Base-by-base conservation (phyloP, 2,113 vertebrate species). In the Poeciliopsis occidentalis region DNA sequence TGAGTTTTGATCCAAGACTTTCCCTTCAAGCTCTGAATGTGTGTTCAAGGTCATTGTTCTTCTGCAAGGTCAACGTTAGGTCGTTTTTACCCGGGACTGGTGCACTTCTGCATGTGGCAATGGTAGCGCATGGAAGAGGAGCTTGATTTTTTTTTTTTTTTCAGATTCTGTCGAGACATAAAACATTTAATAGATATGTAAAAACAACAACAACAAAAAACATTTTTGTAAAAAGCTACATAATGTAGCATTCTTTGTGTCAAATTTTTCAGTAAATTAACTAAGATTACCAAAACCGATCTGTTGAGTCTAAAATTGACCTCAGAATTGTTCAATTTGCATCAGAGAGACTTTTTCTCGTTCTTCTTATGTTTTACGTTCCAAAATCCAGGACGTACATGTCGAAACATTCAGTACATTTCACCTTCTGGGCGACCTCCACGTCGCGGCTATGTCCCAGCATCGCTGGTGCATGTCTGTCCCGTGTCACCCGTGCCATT, bases 401-500 rank as follows among this genome's bases (percentile, higher is more conserved):
- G 7, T 26, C 19, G 8, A 41, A 27, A 57, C 30, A 73, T 54
- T 1, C 2, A n/a, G 1, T 3, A 47, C 7, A 60, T 41, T 32
- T 19, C 15, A 24, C 34, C 12, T 12, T 47, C 13, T 57, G 44
- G 30, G 37, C 29, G 32, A 70, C 44, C 71, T 44, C 63, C 8
- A 27, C 12, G 0, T 0, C 7, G 30, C 19, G 67, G 81, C 74
- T 41, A 37, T 79, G 51, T 65, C 67, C 80, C 80, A 69, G 4
- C 31, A 29, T 39, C 17, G 60, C 63, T 4, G 17, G 66, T 86
- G 89, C 75, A 74, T 70, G 81, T 75, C 77, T 70, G 69, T 81
- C 81, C 63, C 32, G n/a, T 91, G 87, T 93, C 81, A 82, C 87
- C 85, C 70, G 87, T 69, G 83, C 73, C 81, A 82, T 91, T 94